A percentile compares a stretch with the other conserved stretches of the same genome.
Evolutionary conservation across 2,113 vertebrate genomes (phyloP).

Genomic region (Suncus etruscus): DNA sequence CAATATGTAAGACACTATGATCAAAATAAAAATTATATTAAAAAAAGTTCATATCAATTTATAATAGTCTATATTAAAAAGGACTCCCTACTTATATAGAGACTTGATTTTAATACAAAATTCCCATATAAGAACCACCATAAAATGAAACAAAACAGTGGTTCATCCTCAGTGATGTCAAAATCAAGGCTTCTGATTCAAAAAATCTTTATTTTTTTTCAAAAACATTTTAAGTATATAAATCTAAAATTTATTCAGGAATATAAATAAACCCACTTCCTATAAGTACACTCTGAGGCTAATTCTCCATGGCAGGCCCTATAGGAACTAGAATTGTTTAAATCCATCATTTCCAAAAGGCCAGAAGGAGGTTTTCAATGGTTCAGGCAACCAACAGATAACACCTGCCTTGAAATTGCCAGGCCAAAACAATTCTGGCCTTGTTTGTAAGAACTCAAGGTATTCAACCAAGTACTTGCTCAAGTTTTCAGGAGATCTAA

Average conservation of each 20-base stretch:
- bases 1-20: no score
- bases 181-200: neutral
- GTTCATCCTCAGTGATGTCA: neutral
- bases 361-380: slow-evolving; percentile 53
- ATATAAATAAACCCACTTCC: slow-evolving; percentile 51
- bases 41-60: neutral
- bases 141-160: neutral
- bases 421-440: slow-evolving; percentile 46
- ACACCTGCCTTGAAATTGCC: slow-evolving; percentile 55
- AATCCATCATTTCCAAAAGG: slow-evolving; percentile 46
- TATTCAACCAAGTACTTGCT: neutral
- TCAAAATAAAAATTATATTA: no score
- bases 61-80: no score
- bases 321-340: slow-evolving; percentile 8
- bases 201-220: neutral
- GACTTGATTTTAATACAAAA: no score
- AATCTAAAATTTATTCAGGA: slow-evolving; percentile 4
- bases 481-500: slow-evolving; percentile 22
- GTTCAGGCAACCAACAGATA: slow-evolving; percentile 54
- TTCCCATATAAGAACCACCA: no score
- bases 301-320: slow-evolving; percentile 53
- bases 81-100: no score
- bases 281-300: slow-evolving; percentile 42
- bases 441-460: neutral
- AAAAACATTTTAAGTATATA: neutral